Conservation (phyloP, 2,113 vertebrate genomes). For the Oreotrochilus melanogaster region DNA sequence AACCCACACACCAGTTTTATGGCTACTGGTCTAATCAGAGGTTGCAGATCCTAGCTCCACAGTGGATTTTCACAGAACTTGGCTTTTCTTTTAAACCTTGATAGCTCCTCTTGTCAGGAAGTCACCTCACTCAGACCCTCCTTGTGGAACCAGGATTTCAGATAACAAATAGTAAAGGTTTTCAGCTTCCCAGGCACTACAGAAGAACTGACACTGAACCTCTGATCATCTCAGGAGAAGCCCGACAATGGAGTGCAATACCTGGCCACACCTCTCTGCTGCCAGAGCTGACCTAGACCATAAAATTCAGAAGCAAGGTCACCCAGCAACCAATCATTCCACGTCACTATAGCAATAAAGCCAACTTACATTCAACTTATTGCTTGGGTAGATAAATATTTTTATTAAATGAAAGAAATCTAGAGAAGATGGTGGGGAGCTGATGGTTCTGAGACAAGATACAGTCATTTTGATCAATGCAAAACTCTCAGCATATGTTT, state of each 20-base stretch:
- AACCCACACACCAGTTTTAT: neutral
- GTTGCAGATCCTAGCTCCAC: neutral
- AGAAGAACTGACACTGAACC: neutral
- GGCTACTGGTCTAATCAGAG: slow-evolving; percentile 40
- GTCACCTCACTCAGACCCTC: neutral
- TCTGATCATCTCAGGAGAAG: slow-evolving; percentile 6
- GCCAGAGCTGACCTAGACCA: slow-evolving; percentile 64
- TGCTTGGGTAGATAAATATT: slow-evolving; percentile 47
- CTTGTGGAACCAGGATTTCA: neutral
- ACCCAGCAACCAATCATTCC: slow-evolving; percentile 68
- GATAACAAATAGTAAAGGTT: neutral
- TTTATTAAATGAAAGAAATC: slow-evolving; percentile 31
- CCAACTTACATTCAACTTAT: slow-evolving; percentile 27
- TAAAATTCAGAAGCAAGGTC: slow-evolving; percentile 73
- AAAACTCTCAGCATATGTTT: neutral
- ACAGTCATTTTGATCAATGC: accelerated
- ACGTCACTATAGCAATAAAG: slow-evolving; percentile 73
- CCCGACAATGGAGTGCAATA: slow-evolving; percentile 25
- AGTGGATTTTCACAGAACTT: neutral
- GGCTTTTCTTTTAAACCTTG: neutral
- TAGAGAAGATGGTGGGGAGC: neutral
- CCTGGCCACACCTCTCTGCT: slow-evolving; percentile 59
- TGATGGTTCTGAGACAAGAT: neutral
- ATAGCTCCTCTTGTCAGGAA: neutral
- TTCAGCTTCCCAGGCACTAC: neutral